Base-by-base conservation (phyloP, 2,888 invertebrate genomes). In the Nomada lathburiana region DNA sequence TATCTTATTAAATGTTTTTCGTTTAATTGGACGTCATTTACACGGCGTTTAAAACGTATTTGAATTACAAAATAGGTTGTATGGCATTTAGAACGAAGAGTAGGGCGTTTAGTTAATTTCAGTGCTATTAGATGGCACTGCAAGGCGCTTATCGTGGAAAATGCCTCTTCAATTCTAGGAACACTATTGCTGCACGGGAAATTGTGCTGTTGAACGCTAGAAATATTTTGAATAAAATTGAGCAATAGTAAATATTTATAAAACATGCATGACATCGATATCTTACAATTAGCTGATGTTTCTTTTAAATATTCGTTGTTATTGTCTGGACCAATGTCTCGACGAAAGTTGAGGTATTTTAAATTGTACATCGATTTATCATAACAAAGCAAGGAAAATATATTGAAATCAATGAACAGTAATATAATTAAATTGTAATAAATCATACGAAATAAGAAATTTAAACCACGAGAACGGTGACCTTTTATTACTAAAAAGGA, bases 121-220 rank as follows among this genome's bases (percentile, higher is more conserved):
- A 4, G 52, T 16, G 11, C 82, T 60, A 74, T 60, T 20, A 82
- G 81, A 82, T 82, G 81, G 69, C 81, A 70, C 70, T 70, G 70
- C 65, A 0, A 70, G 74, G 47, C 55, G 42, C 70, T 69, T 69
- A n/a, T 9, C 23, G 50, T 53, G 44, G 23, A 11, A 78, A 63
- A 60, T 23, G 29, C 10, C 7, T 63, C 18, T 50, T 20, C n/a
- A 7, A 29, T 29, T n/a, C 9, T 16, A 4, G 10, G 1, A 16
- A 47, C 13, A 47, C 47, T 47, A 47, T 47, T 2, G 7, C 36
- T 36, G 36, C 1, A 36, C 36, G 36, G 36, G 36, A 36, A 36
- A 36, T 36, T 36, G 36, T 36, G 36, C 36, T 36, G 7, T 36
- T 1, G 36, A 36, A 7, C 36, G 36, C 7, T 7, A 5, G 36